Percentiles rank a stretch among this genome's conserved stretches.
These are phyloP conservation scores for Gadopsis bispinosus DNA, from an alignment of 2,797 vertebrate species.

Conservation along the genomic window DNA sequence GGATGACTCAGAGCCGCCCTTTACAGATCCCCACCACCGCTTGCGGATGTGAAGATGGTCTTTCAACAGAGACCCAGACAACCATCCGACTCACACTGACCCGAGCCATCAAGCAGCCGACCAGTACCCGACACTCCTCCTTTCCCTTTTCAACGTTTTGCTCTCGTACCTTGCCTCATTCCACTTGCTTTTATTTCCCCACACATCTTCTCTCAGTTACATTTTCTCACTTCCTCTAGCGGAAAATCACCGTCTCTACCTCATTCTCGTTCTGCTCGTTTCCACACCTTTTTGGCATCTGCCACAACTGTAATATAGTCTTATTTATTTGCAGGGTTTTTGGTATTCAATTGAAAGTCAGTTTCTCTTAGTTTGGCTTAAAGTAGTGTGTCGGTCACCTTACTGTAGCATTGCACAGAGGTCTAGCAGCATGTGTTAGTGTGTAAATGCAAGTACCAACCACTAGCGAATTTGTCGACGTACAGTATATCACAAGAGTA, in stretches of 20 bases:
- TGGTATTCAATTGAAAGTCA: slow-evolving; percentile 29
- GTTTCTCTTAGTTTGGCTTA: slow-evolving; percentile 44
- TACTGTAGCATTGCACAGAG: slow-evolving; percentile 73
- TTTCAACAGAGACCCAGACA: slow-evolving; percentile 11
- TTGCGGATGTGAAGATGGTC: slow-evolving; percentile 62
- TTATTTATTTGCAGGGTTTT: slow-evolving; percentile 65
- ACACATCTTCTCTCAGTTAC: slow-evolving; percentile 5
- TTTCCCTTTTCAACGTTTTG: slow-evolving; percentile 26
- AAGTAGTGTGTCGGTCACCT: slow-evolving; percentile 52
- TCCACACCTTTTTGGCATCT: slow-evolving; percentile 50
- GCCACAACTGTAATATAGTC: slow-evolving; percentile 56
- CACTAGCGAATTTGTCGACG: slow-evolving; percentile 65
- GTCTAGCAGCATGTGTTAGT: slow-evolving; percentile 78
- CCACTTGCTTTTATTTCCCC: slow-evolving; percentile 5
- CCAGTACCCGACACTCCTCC: slow-evolving; percentile 55
- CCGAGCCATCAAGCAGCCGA: slow-evolving; percentile 58
- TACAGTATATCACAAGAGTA: slow-evolving; percentile 75
- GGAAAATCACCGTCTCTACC: slow-evolving; percentile 81
- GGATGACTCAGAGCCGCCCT: slow-evolving; percentile 93
- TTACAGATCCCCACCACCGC: slow-evolving; percentile 81
- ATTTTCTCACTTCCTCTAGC: slow-evolving; percentile 46
- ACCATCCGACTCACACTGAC: slow-evolving; percentile 50
- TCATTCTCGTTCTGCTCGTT: slow-evolving; percentile 74
- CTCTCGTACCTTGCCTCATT: slow-evolving; percentile 29
- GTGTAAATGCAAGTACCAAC: slow-evolving; percentile 65